Conservation (phyloP, 2,888 invertebrate species). For the Rotaria socialis region DNA sequence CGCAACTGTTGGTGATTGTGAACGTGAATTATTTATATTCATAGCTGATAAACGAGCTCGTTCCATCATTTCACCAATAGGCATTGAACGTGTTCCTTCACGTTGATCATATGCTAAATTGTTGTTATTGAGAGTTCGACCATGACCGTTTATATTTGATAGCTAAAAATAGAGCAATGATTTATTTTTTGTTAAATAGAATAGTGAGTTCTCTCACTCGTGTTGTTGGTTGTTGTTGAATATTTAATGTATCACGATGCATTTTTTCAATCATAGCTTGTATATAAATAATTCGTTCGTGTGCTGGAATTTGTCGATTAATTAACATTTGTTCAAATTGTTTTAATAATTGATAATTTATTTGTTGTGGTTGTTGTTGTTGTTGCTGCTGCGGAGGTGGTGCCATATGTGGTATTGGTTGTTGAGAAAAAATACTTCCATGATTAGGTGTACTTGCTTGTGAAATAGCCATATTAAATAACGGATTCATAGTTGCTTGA, state of each 20-base stretch:
- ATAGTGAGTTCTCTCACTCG: neutral
- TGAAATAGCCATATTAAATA: slow-evolving; percentile 22
- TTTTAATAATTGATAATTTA: neutral
- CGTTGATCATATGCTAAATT: neutral
- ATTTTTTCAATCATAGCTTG: slow-evolving; percentile 2
- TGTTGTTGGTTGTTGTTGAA: neutral
- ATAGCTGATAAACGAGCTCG: neutral
- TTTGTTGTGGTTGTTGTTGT: neutral
- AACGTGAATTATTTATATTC: neutral
- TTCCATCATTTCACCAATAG: neutral
- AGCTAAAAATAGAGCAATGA: neutral
- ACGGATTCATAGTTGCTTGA: neutral
- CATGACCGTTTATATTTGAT: neutral
- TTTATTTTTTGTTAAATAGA: neutral
- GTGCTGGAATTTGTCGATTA: neutral
- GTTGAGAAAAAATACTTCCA: neutral
- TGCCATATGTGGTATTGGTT: neutral
- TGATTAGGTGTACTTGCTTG: neutral
- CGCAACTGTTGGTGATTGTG: neutral
- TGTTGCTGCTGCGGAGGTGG: neutral
- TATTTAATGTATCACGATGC: neutral
- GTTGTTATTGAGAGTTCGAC: neutral
- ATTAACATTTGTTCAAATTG: slow-evolving; percentile 28
- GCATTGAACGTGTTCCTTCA: neutral
- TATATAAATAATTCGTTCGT: neutral